A percentile compares a stretch with the other conserved stretches of the same genome.
These are phyloP conservation scores for Eupithecia centaureata DNA, from an alignment of 2,888 invertebrate species.

Conservation along the genomic window DNA sequence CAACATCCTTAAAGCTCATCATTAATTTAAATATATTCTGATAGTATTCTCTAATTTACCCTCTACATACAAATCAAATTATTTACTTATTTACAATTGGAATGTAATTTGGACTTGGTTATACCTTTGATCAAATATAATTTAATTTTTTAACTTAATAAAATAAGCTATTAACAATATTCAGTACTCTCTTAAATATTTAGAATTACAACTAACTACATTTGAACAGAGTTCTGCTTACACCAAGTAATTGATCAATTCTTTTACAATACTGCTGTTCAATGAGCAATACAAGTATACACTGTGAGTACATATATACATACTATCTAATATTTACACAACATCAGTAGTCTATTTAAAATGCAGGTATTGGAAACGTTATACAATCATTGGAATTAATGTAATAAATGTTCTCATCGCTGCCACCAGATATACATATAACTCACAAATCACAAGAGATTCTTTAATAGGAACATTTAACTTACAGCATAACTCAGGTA, in stretches of 20 bases:
- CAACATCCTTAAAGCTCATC: constrained; percentile 77
- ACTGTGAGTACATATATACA: constrained; percentile 25
- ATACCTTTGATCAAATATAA: constrained; percentile 68
- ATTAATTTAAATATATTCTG: constrained; percentile 51
- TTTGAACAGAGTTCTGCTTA: constrained; percentile 59
- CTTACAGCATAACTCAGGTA: constrained; percentile 41
- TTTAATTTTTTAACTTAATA: constrained; percentile 60
- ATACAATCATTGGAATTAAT: constrained; percentile 20
- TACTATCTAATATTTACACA: constrained; percentile 29
- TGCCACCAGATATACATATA: constrained; percentile 34
- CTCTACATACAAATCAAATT: constrained; percentile 34
- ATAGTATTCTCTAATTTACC: constrained; percentile 30
- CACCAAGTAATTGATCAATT: constrained; percentile 66
- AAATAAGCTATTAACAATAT: constrained; percentile 70
- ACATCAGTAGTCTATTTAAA: constrained; percentile 36
- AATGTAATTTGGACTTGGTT: constrained; percentile 80
- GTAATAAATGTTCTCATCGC: constrained; percentile 26
- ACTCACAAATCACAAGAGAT: constrained; percentile 63
- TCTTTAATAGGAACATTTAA: constrained; percentile 62
- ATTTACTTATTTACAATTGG: constrained; percentile 73
- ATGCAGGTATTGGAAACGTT: constrained; percentile 28
- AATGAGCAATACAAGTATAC: constrained; percentile 64
- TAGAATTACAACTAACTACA: constrained; percentile 51
- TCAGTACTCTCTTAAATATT: constrained; percentile 76
- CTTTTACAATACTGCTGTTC: constrained; percentile 71